Base-by-base conservation (phyloP, 2,888 invertebrate genomes). In the Punctoribates punctum region DNA sequence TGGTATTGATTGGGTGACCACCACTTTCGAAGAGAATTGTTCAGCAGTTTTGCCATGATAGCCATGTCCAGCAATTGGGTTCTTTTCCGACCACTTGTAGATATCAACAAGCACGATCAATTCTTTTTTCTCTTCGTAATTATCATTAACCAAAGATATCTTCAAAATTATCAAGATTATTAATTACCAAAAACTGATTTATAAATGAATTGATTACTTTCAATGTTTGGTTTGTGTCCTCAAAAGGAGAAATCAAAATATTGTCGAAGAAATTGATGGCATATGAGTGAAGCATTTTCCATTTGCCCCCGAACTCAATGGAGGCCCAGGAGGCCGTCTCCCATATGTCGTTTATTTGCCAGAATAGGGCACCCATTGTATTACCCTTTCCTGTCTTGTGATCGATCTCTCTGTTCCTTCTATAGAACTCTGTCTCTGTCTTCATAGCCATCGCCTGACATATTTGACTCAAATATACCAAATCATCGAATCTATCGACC, bases 321-420 rank as follows among this genome's bases (percentile, higher is more conserved):
- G 93, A 89, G 6, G 95, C 90, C 98, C 98, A 98, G 0, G 96
- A 92, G 0, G 97, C 96, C 0, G 94, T 96, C 81, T 93, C 91
- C 98, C 98, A 98, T 46, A 97, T 73, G 65, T 98, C 97, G 83
- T 98, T 97, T 15, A 98, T 85, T 84, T 99, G 98, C 98, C 98
- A 99, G 84, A 96, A 99, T 75, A 99, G 86, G 0, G 96, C 94
- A 0, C 98, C 98, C 96, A 96, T 97, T 0, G 96, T 98, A 78
- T 86, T 83, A 8, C 91, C 91, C 80, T 87, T 84, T 0, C 89
- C 88, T 17, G 1, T 73, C 11, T 81, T 78, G n/a, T 77, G 80
- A 76, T 83, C 82, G 65, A 83, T 81, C 27, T 78, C 75, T 74
- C 85, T 86, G 79, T 84, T 86, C 81, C 90, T 89, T 51, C 93